Conservation (phyloP, 2,113 vertebrate genomes). For the Thomomys bottae region DNA sequence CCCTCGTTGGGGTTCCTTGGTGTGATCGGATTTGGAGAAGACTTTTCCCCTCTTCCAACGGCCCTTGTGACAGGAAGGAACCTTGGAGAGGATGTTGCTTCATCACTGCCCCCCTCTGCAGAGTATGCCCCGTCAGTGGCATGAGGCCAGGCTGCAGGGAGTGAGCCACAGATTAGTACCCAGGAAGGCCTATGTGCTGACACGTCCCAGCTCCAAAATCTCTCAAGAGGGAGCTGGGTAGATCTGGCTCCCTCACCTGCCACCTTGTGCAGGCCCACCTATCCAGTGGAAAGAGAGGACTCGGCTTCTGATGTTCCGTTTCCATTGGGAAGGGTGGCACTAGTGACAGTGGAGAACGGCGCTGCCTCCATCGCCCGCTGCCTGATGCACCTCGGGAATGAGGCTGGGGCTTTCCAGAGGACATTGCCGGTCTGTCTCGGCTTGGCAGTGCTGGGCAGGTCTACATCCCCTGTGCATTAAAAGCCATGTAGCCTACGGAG, state of each 20-base stretch:
- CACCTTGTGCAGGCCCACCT: rapidly evolving
- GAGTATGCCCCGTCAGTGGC: too few species aligned
- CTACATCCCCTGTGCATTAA: neutral
- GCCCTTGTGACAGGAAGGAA: neutral
- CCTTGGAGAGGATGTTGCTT: neutral
- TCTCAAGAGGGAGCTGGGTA: rapidly evolving
- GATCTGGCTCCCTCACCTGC: rapidly evolving
- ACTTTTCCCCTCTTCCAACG: too few species aligned
- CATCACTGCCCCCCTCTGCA: rapidly evolving
- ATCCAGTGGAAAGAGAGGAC: neutral
- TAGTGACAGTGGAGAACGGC: neutral
- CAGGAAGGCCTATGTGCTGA: too few species aligned
- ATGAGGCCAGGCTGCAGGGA: too few species aligned
- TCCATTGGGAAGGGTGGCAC: neutral
- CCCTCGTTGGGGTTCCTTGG: neutral
- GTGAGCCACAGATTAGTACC: too few species aligned
- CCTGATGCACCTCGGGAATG: neutral
- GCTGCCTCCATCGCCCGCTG: neutral
- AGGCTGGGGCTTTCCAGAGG: neutral
- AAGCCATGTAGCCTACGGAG: neutral
- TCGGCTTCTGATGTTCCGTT: neutral
- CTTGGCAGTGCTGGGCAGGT: neutral
- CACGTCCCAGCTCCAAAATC: too few species aligned
- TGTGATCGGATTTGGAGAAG: neutral
- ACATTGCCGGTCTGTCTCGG: neutral